Evolutionary conservation across 1,140 invertebrate species (phyloP), one percentile per base, ranked within the genome.

Genomic region (Anastatus disparis): DNA sequence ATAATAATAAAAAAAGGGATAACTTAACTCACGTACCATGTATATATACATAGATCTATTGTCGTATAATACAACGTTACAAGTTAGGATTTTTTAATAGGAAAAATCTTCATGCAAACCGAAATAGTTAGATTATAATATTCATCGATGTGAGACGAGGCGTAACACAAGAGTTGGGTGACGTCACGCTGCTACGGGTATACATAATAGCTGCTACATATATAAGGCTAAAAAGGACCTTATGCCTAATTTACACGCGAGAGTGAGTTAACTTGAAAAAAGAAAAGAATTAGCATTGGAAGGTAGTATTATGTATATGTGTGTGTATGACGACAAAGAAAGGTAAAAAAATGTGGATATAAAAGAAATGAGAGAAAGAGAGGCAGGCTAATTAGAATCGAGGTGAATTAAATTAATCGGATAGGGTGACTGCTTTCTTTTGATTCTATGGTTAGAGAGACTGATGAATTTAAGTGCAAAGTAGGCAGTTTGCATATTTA

Each of bases 161-260:
- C 84, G 82, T 84, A 82, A 84, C 84, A 84, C 76, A 46, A 52
- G n/a, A n/a, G 20, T 1, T 48, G 62, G 22, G 12, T 85, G 82
- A 85, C 84, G 84, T 85, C 84, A 85, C 63, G 81, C 79, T 79
- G 80, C 74, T 76, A 6, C 31, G 4, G n/a, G n/a, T n/a, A n/a
- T n/a, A n/a, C n/a, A n/a, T n/a, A n/a, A n/a, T n/a, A n/a, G n/a
- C n/a, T n/a, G n/a, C n/a, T n/a, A n/a, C n/a, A n/a, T n/a, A n/a
- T n/a, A n/a, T n/a, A n/a, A n/a, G n/a, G n/a, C n/a, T n/a, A n/a
- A n/a, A n/a, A n/a, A n/a, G n/a, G n/a, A n/a, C n/a, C n/a, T n/a
- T n/a, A n/a, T n/a, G 77, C 76, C 75, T 63, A 72, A 61, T 68
- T 74, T 66, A 55, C 24, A 66, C 52, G 29, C 9, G 22, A 15